A percentile compares a stretch with the other conserved stretches of the same genome.
These are phyloP conservation scores for Metacarcinus magister DNA, from an alignment of 2,888 invertebrate genomes.

Conservation along the genomic window DNA sequence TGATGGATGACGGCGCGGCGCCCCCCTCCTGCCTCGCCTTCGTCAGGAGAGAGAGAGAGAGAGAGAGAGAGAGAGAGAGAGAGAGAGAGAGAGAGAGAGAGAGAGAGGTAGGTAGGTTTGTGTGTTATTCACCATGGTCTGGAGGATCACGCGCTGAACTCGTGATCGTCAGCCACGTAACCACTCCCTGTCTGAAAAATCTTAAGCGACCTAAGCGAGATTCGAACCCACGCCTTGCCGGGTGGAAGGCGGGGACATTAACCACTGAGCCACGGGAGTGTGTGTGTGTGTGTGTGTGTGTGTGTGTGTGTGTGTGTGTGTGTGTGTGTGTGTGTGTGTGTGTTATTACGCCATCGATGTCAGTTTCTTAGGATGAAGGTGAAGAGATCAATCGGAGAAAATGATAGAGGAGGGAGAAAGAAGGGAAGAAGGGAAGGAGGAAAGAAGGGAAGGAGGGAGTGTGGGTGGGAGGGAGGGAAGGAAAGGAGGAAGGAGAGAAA, in stretches of 20 bases:
- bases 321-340: too few species aligned
- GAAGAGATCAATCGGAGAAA: neutral
- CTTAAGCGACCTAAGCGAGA: too few species aligned
- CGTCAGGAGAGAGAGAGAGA: constrained; percentile 17
- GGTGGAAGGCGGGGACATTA: too few species aligned
- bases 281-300: too few species aligned
- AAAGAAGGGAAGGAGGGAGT: neutral
- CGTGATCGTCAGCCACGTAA: too few species aligned
- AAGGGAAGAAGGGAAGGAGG: neutral
- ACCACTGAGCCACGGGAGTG: too few species aligned
- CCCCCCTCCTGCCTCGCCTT: neutral
- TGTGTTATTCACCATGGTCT: neutral
- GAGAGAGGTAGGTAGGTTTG: neutral
- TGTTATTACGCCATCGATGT: neutral
- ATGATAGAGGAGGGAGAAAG: neutral
- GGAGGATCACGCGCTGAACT: too few species aligned
- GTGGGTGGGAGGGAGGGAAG: neutral
- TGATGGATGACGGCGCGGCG: neutral
- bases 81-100: constrained; percentile 45
- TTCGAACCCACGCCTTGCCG: too few species aligned
- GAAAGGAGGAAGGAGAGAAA: neutral
- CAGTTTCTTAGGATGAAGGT: neutral
- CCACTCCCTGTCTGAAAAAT: too few species aligned
- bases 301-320: too few species aligned
- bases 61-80: constrained; percentile 48